Evolutionary conservation across 2,113 vertebrate species (phyloP).

Genomic region (Falco punctatus): DNA sequence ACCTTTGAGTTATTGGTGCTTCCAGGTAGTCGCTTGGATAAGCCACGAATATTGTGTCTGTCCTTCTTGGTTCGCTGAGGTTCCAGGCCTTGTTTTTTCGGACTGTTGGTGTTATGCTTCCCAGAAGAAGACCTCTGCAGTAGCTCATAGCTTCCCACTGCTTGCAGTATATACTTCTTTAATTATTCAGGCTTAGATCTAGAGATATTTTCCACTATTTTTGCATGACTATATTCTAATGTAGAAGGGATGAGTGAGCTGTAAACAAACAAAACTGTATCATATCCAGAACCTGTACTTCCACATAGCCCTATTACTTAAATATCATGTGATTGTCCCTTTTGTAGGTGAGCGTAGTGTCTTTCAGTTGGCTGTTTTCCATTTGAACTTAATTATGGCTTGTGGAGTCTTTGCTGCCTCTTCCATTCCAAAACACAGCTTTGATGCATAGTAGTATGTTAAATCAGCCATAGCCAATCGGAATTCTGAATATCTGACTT

Average conservation of each 20-base stretch:
- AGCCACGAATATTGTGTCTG: neutral
- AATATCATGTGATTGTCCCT: constrained; percentile 21
- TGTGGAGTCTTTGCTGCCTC: neutral
- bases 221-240: constrained; percentile 28
- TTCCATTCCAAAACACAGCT: neutral
- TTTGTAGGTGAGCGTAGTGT: neutral
- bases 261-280: constrained; percentile 38
- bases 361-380: neutral
- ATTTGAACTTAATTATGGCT: neutral
- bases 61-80: neutral
- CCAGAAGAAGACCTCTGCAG: neutral
- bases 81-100: neutral
- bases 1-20: neutral
- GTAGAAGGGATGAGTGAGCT: constrained; percentile 17
- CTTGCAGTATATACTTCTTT: neutral
- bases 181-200: constrained; percentile 17
- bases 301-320: constrained; percentile 13
- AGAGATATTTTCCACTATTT: constrained; percentile 1
- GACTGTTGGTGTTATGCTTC: neutral
- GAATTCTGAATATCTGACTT: neutral
- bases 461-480: neutral
- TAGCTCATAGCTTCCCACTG: neutral
- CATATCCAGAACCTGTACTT: constrained; percentile 25
- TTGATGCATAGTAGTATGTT: neutral
- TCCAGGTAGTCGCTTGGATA: neutral